Conservation (phyloP, 2,797 vertebrate species). For the Erethizon dorsatum region DNA sequence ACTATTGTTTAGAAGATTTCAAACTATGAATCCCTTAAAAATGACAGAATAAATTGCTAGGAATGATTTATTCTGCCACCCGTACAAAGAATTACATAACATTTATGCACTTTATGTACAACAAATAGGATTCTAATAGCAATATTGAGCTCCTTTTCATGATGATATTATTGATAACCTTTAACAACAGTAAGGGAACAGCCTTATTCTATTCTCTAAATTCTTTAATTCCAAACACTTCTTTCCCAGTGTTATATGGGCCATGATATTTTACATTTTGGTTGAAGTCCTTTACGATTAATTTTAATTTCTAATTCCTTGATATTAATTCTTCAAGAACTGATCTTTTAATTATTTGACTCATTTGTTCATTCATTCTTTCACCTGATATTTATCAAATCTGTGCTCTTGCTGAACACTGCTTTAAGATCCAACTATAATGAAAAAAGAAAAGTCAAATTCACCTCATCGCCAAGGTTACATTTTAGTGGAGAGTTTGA, state of each 20-base stretch:
- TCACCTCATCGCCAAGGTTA: background rate
- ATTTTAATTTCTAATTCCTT: background rate
- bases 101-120: background rate
- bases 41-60: background rate
- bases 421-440: background rate
- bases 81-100: background rate
- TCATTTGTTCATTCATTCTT: background rate
- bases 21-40: background rate
- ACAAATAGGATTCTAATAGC: background rate
- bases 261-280: background rate
- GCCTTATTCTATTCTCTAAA: background rate
- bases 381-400: background rate
- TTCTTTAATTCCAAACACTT: background rate
- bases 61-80: background rate
- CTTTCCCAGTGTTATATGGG: background rate
- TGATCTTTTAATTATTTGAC: background rate
- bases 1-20: background rate
- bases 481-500: background rate
- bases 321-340: background rate
- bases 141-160: background rate
- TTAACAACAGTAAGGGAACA: background rate
- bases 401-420: background rate
- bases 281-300: background rate
- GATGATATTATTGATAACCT: background rate
- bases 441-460: background rate